A percentile compares a stretch with the other conserved stretches of the same genome.
phyloP scores from a whole-genome alignment of 2,888 invertebrate species.

The Synanthedon formicaeformis region DNA sequence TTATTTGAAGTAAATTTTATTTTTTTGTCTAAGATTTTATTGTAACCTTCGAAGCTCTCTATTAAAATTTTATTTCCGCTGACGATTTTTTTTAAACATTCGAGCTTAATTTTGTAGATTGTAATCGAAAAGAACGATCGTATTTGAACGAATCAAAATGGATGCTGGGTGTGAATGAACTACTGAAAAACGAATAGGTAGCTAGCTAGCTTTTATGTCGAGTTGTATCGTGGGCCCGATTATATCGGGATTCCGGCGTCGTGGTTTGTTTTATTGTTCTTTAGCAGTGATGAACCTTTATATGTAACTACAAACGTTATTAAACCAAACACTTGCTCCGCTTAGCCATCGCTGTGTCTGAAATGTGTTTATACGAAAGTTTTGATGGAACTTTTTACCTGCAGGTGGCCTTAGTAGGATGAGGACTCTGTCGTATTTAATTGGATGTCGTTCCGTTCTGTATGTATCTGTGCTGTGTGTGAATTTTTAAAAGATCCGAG shows the following conservation, averaged over 20 bases:
- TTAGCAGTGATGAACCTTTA: constrained; percentile 39
- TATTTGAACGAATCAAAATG: constrained; percentile 71
- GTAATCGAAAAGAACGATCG: constrained; percentile 58
- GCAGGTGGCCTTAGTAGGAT: constrained; percentile 66
- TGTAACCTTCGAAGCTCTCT: too few relatives aligned
- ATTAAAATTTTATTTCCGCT: too few relatives aligned
- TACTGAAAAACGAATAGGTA: constrained; percentile 60
- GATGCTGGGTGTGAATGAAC: constrained; percentile 72
- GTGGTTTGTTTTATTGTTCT: constrained; percentile 47
- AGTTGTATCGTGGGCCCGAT: constrained; percentile 67
- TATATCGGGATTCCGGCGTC: constrained; percentile 57
- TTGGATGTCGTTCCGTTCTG: constrained; percentile 44
- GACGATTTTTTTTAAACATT: constrained; percentile 9
- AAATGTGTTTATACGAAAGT: constrained; percentile 65
- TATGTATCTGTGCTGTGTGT: too few relatives aligned
- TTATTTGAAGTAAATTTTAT: too few relatives aligned
- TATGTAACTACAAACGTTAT: constrained; percentile 35
- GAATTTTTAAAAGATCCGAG: constrained; percentile 27
- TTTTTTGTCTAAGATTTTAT: too few relatives aligned
- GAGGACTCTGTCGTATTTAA: constrained; percentile 58
- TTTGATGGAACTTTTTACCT: constrained; percentile 50
- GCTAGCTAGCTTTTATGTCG: constrained; percentile 47
- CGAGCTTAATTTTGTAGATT: constrained; percentile 38
- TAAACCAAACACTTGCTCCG: constrained; percentile 35
- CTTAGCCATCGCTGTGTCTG: constrained; percentile 59